Evolutionary conservation across 2,888 invertebrate genomes (phyloP).

Genomic region (Nomada lathburiana): DNA sequence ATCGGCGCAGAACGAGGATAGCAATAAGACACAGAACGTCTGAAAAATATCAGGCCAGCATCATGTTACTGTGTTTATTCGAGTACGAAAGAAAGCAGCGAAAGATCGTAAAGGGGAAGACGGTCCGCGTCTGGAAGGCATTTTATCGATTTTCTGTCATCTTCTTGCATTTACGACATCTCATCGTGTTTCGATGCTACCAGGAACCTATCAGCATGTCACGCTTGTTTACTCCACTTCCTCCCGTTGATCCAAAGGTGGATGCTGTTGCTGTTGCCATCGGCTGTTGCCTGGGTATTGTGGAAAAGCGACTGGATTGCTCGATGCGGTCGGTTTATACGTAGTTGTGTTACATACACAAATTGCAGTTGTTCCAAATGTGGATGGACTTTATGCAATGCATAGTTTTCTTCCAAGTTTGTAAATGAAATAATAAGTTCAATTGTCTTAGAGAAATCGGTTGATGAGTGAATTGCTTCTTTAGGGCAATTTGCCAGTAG

Average conservation of each 20-base stretch:
- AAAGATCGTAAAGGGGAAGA: constrained; percentile 33
- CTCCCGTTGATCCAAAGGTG: constrained; percentile 48
- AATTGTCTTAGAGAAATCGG: background rate
- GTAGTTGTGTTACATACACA: background rate
- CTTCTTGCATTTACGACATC: constrained; percentile 83
- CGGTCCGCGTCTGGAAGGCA: constrained; percentile 34
- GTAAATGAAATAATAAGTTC: background rate
- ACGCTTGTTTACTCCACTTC: constrained; percentile 63
- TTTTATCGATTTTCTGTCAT: constrained; percentile 83
- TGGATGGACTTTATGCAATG: too few species aligned
- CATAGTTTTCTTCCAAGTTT: background rate
- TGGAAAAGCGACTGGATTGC: constrained; percentile 50
- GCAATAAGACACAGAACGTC: constrained; percentile 71
- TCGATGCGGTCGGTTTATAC: constrained; percentile 25
- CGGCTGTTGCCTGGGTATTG: constrained; percentile 68
- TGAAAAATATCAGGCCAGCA: constrained; percentile 80
- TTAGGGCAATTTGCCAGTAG: too few species aligned
- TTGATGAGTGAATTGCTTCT: background rate
- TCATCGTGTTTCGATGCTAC: constrained; percentile 81
- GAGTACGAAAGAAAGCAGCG: constrained; percentile 58
- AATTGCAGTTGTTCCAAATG: background rate
- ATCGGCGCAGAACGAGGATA: constrained; percentile 48
- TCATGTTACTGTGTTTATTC: constrained; percentile 50
- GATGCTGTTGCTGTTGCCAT: constrained; percentile 22
- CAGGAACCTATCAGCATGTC: constrained; percentile 79